These are phyloP conservation scores for Tyrannus savana DNA, from an alignment of 2,113 vertebrate genomes.

Conservation along the genomic window DNA sequence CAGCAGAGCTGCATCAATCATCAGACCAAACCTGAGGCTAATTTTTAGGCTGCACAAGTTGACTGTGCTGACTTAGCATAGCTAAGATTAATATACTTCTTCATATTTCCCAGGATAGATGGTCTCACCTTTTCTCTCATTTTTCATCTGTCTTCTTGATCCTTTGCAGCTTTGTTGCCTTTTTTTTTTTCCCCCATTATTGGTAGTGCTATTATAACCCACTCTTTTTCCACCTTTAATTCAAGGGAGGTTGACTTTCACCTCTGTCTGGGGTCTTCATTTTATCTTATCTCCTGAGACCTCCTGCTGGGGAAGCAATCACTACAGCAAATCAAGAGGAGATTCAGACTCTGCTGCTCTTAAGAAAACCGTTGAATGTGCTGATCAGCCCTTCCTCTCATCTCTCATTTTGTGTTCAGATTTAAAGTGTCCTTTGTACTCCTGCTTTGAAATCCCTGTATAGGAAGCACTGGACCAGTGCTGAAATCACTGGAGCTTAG, in stretches of 20 bases:
- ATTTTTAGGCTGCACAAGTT: not conserved
- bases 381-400: not conserved
- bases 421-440: not conserved
- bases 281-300: not conserved
- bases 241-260: not conserved
- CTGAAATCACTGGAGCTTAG: not conserved
- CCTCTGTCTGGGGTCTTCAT: not conserved
- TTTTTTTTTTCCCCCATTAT: not conserved
- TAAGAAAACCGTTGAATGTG: not conserved
- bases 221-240: not conserved
- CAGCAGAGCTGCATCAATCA: not conserved
- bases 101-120: not conserved
- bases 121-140: not conserved
- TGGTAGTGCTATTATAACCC: not conserved
- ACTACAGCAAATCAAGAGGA: not conserved
- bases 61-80: not conserved
- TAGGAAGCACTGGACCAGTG: not conserved
- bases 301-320: conserved; percentile 17
- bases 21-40: not conserved
- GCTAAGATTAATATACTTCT: not conserved
- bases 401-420: not conserved
- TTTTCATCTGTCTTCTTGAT: not conserved
- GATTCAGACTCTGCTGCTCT: not conserved
- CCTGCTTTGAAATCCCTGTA: not conserved
- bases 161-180: not conserved